A percentile compares a stretch with the other conserved stretches of the same genome.
Conservation (phyloP, 2,113 vertebrate species). For the Pangasianodon gigas region DNA sequence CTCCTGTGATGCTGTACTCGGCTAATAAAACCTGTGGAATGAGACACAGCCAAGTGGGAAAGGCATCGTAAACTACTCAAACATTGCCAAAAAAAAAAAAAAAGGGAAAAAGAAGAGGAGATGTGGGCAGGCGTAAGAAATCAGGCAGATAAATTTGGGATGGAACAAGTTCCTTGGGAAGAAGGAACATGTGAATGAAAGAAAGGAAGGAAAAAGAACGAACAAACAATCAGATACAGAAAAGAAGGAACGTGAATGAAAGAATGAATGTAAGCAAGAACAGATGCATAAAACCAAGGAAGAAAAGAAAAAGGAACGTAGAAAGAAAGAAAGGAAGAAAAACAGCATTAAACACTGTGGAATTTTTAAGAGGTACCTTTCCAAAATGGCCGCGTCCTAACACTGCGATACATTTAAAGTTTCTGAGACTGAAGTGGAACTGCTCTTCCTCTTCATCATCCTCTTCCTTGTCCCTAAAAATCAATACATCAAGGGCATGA, state of each 20-base stretch:
- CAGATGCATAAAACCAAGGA: background rate
- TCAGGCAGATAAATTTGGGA: background rate
- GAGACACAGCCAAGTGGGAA: background rate
- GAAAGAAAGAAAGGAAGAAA: no score
- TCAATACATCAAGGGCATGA: conserved; percentile 9
- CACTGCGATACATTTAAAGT: conserved; percentile 95
- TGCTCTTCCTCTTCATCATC: conserved; percentile 55
- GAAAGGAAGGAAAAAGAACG: background rate
- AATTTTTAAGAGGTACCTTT: conserved; percentile 78
- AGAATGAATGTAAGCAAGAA: background rate
- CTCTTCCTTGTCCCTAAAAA: conserved; percentile 82
- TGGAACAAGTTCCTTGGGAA: no score
- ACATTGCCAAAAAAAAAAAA: no score
- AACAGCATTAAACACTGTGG: no score
- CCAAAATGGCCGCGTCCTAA: conserved; percentile 97
- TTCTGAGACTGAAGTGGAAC: conserved; percentile 91
- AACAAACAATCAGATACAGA: no score
- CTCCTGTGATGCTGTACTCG: conserved; percentile 96
- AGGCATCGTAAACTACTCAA: no score
- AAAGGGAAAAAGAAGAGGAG: background rate
- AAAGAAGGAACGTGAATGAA: background rate
- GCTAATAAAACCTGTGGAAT: conserved; percentile 86
- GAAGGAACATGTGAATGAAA: background rate
- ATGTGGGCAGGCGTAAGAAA: background rate
- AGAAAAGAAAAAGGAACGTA: background rate